Evolutionary conservation across 2,797 vertebrate species (phyloP).

Genomic region (Gobio occitaniae): DNA sequence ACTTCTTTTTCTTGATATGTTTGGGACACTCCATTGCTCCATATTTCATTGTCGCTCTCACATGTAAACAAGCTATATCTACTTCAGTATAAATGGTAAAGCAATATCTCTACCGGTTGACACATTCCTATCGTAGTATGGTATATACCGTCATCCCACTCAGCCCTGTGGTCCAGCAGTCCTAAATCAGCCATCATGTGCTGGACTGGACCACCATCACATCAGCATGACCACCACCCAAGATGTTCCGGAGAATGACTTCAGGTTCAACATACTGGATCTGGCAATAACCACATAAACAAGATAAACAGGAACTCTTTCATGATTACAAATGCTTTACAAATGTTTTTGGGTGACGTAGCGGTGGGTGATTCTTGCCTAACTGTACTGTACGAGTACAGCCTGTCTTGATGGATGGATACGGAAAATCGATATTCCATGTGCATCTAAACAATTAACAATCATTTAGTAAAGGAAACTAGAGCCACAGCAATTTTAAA

Average conservation of each 20-base stretch:
- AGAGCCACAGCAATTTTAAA: neutral
- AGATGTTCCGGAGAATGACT: constrained; percentile 19
- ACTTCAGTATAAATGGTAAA: neutral
- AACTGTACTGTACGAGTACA: neutral
- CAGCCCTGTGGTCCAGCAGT: neutral
- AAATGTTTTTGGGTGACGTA: neutral
- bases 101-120: neutral
- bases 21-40: too few relatives aligned
- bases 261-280: constrained; percentile 21
- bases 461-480: neutral
- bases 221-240: constrained; percentile 26
- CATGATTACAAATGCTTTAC: constrained; percentile 32
- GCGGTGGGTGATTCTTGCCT: neutral
- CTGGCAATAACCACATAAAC: constrained; percentile 30
- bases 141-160: neutral
- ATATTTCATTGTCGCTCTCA: too few relatives aligned
- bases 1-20: too few relatives aligned
- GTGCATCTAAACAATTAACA: too few relatives aligned
- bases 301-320: constrained; percentile 34
- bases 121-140: constrained; percentile 10
- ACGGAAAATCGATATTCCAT: neutral
- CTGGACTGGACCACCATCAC: constrained; percentile 16
- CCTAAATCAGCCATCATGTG: neutral
- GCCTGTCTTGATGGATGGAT: neutral
- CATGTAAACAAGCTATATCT: too few relatives aligned